Conservation (phyloP, 2,113 vertebrate genomes). For the Sorex araneus region DNA sequence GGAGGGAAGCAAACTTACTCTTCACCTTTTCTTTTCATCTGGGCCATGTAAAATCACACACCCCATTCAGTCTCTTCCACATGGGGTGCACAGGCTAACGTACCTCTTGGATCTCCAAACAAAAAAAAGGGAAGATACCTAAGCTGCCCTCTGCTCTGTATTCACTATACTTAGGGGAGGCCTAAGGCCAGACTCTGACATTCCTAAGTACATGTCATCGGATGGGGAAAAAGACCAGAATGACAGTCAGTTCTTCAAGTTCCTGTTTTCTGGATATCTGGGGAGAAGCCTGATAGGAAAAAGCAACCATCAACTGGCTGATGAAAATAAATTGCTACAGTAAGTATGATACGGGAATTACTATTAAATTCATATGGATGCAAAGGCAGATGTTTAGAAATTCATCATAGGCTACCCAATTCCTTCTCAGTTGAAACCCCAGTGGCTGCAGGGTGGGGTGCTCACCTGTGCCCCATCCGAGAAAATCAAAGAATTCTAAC, state of each 20-base stretch:
- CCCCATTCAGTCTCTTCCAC: background rate
- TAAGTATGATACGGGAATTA: constrained; percentile 13
- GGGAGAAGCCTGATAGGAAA: constrained; percentile 13
- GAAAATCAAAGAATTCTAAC: background rate
- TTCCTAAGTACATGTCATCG: background rate
- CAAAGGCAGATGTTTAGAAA: background rate
- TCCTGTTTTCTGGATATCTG: constrained; percentile 17
- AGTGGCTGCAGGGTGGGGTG: background rate
- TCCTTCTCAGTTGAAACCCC: background rate
- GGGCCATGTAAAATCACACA: background rate
- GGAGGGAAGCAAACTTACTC: no score
- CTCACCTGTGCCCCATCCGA: background rate
- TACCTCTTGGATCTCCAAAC: background rate
- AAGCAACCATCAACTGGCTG: constrained; percentile 5
- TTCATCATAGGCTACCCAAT: background rate
- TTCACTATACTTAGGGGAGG: background rate
- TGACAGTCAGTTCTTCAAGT: background rate
- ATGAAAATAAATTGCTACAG: constrained; percentile 54
- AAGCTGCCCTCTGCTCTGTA: background rate
- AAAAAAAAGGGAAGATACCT: background rate
- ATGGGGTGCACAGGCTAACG: no score
- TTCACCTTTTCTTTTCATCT: background rate
- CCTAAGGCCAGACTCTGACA: background rate
- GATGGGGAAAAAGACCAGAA: background rate
- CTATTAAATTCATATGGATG: background rate